A percentile compares a stretch with the other conserved stretches of the same genome.
phyloP scores from a whole-genome alignment of 1,140 invertebrate species.

The Eumaeus atala region DNA sequence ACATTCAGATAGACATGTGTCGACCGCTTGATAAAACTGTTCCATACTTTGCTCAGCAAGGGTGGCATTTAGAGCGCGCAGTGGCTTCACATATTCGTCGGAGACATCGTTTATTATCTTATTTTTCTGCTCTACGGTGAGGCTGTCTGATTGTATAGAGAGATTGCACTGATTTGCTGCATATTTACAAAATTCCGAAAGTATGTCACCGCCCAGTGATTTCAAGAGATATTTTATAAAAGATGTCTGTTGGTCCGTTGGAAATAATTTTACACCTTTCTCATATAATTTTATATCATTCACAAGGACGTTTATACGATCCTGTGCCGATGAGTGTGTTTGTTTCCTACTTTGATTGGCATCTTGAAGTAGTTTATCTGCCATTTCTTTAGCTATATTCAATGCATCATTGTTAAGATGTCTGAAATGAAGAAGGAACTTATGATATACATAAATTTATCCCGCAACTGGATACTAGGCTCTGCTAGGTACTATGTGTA shows the following conservation, averaged over 20 bases:
- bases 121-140: constrained; percentile 79
- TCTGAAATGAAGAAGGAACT: constrained; percentile 53
- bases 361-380: constrained; percentile 81
- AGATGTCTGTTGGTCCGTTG: constrained; percentile 76
- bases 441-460: background rate
- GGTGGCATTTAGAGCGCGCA: constrained; percentile 78
- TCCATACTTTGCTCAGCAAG: constrained; percentile 79
- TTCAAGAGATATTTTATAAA: constrained; percentile 89
- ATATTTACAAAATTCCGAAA: constrained; percentile 85
- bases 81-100: constrained; percentile 77
- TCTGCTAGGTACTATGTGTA: no score
- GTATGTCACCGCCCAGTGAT: constrained; percentile 86
- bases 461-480: no score
- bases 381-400: constrained; percentile 80
- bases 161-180: constrained; percentile 79
- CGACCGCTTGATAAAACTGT: constrained; percentile 84
- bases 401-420: constrained; percentile 74
- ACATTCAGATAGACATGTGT: constrained; percentile 81
- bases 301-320: constrained; percentile 84
- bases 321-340: constrained; percentile 86
- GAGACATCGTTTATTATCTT: constrained; percentile 81
- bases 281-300: constrained; percentile 89
- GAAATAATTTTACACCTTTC: constrained; percentile 85
- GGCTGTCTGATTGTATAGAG: constrained; percentile 72
- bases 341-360: constrained; percentile 80